phyloP scores from a whole-genome alignment of 2,113 vertebrate genomes.

The Calonectris borealis region DNA sequence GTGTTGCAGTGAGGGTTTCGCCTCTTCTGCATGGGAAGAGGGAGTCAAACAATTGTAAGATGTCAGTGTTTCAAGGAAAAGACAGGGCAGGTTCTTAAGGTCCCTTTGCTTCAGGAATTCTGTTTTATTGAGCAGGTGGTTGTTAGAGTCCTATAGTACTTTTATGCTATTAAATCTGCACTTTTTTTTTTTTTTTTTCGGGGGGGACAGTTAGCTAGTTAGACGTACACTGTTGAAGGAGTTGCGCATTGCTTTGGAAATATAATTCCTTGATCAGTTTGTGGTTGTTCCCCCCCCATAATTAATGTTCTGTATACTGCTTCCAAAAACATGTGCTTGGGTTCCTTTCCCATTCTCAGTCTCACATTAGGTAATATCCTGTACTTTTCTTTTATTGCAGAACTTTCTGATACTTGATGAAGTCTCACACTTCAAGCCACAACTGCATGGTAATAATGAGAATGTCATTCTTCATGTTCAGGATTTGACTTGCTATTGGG shows the following conservation, averaged over 20 bases:
- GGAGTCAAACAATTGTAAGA: background rate
- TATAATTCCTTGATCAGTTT: background rate
- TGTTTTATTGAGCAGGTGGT: background rate
- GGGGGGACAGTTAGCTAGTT: background rate
- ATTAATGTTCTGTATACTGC: background rate
- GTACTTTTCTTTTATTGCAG: slow-evolving; percentile 55
- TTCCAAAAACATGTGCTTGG: background rate
- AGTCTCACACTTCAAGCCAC: slow-evolving; percentile 44
- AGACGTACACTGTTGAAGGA: background rate
- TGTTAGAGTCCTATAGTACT: background rate
- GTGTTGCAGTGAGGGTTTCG: background rate
- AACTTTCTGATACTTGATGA: slow-evolving; percentile 87
- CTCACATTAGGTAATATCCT: background rate
- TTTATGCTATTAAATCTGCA: background rate
- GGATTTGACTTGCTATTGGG: slow-evolving; percentile 88
- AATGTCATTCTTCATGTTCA: slow-evolving; percentile 73
- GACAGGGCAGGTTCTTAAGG: background rate
- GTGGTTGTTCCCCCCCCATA: background rate
- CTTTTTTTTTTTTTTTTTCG: background rate
- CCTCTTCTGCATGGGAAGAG: background rate
- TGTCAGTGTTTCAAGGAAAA: background rate
- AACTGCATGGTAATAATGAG: slow-evolving; percentile 52
- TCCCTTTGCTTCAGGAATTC: background rate
- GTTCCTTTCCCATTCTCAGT: background rate
- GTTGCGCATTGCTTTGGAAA: background rate